These are phyloP conservation scores for Caenorhabditis brenneri DNA, from an alignment of 1,140 invertebrate species.

Conservation along the genomic window DNA sequence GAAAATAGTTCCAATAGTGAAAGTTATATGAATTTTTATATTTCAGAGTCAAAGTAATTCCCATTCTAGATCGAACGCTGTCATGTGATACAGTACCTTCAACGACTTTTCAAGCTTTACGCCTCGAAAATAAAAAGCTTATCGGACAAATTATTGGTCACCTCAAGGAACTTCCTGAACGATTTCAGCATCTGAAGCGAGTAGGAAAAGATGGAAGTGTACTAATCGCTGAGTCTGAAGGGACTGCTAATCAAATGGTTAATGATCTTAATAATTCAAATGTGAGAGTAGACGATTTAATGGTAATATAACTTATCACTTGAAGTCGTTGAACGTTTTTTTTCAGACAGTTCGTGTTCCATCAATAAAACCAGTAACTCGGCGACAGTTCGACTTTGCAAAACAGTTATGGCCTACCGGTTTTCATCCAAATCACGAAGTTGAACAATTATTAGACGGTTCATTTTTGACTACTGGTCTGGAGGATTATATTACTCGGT, in stretches of 20 bases:
- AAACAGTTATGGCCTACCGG: background rate
- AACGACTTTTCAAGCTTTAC: conserved; percentile 64
- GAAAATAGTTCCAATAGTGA: background rate
- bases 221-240: background rate
- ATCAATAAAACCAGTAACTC: background rate
- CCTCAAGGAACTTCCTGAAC: background rate
- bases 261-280: background rate
- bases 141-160: background rate
- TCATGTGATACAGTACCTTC: background rate
- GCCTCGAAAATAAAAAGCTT: conserved; percentile 57
- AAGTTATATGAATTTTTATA: no score
- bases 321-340: background rate
- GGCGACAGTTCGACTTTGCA: background rate
- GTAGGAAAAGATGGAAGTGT: conserved; percentile 15
- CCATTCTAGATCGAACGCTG: background rate
- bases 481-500: background rate
- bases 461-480: background rate
- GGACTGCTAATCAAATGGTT: background rate
- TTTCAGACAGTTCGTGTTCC: background rate
- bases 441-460: background rate
- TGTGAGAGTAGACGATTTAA: background rate
- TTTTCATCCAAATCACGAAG: conserved; percentile 6
- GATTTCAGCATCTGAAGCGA: background rate
- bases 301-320: background rate
- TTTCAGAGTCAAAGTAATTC: background rate